Evolutionary conservation across 2,113 vertebrate species (phyloP), one percentile per base, ranked within the genome.

Genomic region (Bufo bufo): DNA sequence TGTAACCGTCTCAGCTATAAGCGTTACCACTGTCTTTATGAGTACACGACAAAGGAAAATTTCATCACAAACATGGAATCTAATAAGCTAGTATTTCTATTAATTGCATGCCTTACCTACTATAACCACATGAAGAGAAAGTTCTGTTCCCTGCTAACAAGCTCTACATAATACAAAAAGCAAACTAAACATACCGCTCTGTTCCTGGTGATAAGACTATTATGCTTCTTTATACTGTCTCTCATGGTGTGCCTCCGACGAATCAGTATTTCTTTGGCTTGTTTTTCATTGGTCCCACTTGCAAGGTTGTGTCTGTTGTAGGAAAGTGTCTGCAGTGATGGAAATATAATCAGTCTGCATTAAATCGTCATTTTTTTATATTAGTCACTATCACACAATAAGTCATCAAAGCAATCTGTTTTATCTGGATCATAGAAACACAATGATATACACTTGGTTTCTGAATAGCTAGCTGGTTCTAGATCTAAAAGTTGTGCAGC

Each of bases 201-300:
- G 5, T 95, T 95, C 6, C 91, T 93, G 16, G 95, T 93, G 78
- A 95, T 75, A 88, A 94, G 95, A 93, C 93, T 96, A 3, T 95
- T 95, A 45, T 86, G 45, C 19, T 96, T 95, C 86, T 96, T 92
- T 77, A 98, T 89, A 93, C 97, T 99, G 71, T 96, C 96, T 14
- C 97, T 94, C 80, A 99, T 89, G 92, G 95, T 99, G 92, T 96
- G 92, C 11, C 99, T 95, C 0, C 97, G 95, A 75, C 98, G 96
- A 90, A 99, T 97, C 65, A 99, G 94, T 52, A 99, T 99, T 93
- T 99, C 98, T 92, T 93, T 97, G 79, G 95, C 94, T 19, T 96
- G 96, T 69, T 91, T 94, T 87, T 99, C 96, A 0, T 91, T 96
- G 4, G 94, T 93, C 84, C 96, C 96, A 0, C 93, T 92, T 0